Conservation (phyloP, 2,888 invertebrate species). For the Machimus rusticus region DNA sequence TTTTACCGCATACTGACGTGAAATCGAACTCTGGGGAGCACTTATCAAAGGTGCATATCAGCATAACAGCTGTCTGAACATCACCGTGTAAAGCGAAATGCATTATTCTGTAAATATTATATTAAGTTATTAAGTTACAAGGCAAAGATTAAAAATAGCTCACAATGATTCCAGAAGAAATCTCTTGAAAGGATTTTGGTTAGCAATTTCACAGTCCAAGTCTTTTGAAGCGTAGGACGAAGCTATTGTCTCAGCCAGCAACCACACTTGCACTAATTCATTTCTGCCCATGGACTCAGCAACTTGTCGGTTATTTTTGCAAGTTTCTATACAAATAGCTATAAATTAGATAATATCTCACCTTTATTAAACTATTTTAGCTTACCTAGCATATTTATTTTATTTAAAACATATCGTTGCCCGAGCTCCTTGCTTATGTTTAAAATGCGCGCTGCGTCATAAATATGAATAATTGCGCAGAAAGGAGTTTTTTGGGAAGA, state of each 20-base stretch:
- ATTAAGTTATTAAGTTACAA: background rate
- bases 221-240: constrained; percentile 63
- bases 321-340: constrained; percentile 68
- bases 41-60: constrained; percentile 86
- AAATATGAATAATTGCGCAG: constrained; percentile 58
- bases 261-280: constrained; percentile 90
- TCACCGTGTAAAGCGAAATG: constrained; percentile 84
- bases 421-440: constrained; percentile 83
- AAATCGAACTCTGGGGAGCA: constrained; percentile 63
- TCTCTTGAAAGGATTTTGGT: constrained; percentile 86
- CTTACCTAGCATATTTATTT: constrained; percentile 51
- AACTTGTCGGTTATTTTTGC: constrained; percentile 79
- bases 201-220: constrained; percentile 70
- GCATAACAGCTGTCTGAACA: constrained; percentile 93
- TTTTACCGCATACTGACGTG: constrained; percentile 63
- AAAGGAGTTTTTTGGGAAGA: constrained; percentile 58
- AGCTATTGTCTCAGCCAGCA: constrained; percentile 77
- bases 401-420: constrained; percentile 77
- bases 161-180: constrained; percentile 85
- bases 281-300: constrained; percentile 78
- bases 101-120: constrained; percentile 67
- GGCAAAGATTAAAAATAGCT: constrained; percentile 58
- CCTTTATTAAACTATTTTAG: background rate
- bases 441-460: constrained; percentile 68
- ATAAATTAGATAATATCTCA: background rate